Percentiles rank a stretch among this genome's conserved stretches.
These are phyloP conservation scores for Alosa alosa DNA, from an alignment of 2,113 vertebrate genomes.

Conservation along the genomic window DNA sequence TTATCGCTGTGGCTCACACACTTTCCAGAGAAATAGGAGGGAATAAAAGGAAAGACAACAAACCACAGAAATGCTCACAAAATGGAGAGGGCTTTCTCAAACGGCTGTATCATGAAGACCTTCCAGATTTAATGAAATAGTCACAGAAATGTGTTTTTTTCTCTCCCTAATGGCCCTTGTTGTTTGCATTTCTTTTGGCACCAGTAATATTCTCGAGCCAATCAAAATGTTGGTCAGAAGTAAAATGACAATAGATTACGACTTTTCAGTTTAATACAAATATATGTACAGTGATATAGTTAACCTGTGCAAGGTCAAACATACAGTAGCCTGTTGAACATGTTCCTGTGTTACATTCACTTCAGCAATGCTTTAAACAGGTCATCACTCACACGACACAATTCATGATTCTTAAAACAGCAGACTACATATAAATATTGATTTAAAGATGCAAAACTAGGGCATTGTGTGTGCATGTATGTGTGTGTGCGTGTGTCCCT, in stretches of 20 bases:
- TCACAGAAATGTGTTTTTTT: slow-evolving; percentile 7
- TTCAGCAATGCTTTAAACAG: not conserved
- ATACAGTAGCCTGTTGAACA: not conserved
- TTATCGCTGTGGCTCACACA: slow-evolving; percentile 69
- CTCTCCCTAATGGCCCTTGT: too few species aligned
- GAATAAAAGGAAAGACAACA: slow-evolving; percentile 48
- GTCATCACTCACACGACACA: slow-evolving; percentile 5
- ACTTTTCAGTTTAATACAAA: not conserved
- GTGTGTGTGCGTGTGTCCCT: slow-evolving; percentile 28
- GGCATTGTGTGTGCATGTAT: slow-evolving; percentile 41
- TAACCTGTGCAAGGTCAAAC: not conserved
- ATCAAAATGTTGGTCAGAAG: not conserved
- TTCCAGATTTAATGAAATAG: slow-evolving; percentile 60
- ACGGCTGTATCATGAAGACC: slow-evolving; percentile 46
- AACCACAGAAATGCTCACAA: not conserved
- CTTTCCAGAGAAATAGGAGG: slow-evolving; percentile 55
- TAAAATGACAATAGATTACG: not conserved
- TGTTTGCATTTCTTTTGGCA: too few species aligned
- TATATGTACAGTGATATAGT: not conserved
- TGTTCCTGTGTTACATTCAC: not conserved
- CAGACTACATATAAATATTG: slow-evolving; percentile 34
- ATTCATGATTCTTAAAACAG: not conserved
- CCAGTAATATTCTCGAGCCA: too few species aligned
- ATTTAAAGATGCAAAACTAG: slow-evolving; percentile 55
- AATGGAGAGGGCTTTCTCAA: slow-evolving; percentile 23